A percentile compares a stretch with the other conserved stretches of the same genome.
Evolutionary conservation across 1,140 invertebrate genomes (phyloP).

Genomic region (Papilio dardanus): DNA sequence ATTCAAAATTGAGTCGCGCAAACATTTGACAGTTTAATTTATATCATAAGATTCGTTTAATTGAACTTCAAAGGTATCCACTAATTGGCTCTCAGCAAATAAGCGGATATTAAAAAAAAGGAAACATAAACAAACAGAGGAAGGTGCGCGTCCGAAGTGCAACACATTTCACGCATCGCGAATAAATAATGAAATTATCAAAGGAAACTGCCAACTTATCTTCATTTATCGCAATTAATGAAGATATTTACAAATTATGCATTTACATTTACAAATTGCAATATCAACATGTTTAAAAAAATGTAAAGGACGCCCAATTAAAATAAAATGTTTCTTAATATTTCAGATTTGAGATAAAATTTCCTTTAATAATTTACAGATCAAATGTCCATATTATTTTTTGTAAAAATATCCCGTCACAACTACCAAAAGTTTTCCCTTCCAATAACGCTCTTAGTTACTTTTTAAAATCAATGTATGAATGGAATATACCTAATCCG

Average conservation of each 20-base stretch:
- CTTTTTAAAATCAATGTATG: too few relatives aligned
- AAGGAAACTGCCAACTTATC: not conserved
- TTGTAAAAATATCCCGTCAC: too few relatives aligned
- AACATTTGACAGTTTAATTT: conserved; percentile 64
- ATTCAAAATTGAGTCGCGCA: conserved; percentile 49
- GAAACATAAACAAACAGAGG: conserved; percentile 48
- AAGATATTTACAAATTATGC: conserved; percentile 1
- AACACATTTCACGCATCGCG: conserved; percentile 16
- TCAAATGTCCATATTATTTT: too few relatives aligned
- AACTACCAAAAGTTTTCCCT: too few relatives aligned
- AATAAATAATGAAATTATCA: conserved; percentile 31
- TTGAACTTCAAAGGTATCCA: conserved; percentile 69
- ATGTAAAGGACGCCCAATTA: not conserved
- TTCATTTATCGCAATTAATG: not conserved
- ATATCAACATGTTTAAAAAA: not conserved
- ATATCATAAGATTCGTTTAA: conserved; percentile 65
- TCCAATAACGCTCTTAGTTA: too few relatives aligned
- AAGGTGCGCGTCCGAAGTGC: conserved; percentile 11
- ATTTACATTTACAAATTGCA: not conserved
- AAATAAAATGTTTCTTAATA: not conserved
- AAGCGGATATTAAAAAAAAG: conserved; percentile 58
- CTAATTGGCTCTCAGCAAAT: conserved; percentile 64
- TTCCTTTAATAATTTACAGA: too few relatives aligned
- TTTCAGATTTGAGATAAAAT: not conserved
- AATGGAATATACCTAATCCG: too few relatives aligned